phyloP scores from a whole-genome alignment of 2,113 vertebrate species.

The Stegostoma tigrinum region DNA sequence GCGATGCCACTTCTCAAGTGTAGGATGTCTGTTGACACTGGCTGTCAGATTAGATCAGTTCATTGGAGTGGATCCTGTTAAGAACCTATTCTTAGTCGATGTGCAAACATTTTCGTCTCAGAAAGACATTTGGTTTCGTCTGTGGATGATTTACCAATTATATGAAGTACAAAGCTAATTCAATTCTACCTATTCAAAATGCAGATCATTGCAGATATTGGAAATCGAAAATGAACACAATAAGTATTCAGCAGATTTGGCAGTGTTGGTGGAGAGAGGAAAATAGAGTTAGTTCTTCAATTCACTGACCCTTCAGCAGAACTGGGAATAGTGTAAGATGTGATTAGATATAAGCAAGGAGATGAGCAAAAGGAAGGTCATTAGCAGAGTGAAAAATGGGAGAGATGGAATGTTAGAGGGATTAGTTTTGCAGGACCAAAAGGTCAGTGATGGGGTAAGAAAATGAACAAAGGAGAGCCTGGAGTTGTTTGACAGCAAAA shows the following conservation, averaged over 20 bases:
- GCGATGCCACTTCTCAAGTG: not conserved
- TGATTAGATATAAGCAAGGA: not conserved
- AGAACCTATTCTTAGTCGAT: not conserved
- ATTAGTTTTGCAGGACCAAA: not conserved
- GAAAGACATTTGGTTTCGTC: not conserved
- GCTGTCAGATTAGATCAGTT: not conserved
- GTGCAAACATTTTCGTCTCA: not conserved
- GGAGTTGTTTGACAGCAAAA: not conserved
- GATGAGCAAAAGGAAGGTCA: not conserved
- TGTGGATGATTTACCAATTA: not conserved
- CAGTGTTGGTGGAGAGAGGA: too few species aligned
- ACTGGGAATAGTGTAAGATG: not conserved
- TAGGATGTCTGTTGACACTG: not conserved
- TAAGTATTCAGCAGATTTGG: too few species aligned
- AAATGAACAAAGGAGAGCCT: not conserved
- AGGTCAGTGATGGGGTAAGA: not conserved
- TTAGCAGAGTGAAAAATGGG: not conserved
- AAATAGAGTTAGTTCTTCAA: not conserved
- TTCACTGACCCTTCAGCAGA: not conserved
- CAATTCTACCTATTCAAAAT: not conserved
- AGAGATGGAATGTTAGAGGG: not conserved
- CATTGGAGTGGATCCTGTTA: not conserved
- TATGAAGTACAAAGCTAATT: not conserved
- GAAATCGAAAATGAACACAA: too few species aligned
- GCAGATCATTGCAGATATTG: too few species aligned